Base-by-base conservation (phyloP, 2,888 invertebrate species). In the Orthonychiurus folsomi region DNA sequence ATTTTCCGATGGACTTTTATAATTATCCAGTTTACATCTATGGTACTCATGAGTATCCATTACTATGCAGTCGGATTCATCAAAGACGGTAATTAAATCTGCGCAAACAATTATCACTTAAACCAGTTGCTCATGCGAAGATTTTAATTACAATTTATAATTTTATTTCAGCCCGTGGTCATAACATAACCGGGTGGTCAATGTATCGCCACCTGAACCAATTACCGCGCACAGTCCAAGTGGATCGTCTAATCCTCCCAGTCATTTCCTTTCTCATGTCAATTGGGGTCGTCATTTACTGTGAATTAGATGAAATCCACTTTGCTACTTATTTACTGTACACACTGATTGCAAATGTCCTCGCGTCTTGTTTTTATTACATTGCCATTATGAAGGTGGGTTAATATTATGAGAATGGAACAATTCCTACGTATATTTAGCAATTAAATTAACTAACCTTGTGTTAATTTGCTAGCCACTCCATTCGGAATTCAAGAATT, bases 321-420 rank as follows among this genome's bases (percentile, higher is more conserved):
- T 88, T 93, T 77, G 89, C 89, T 0, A 85, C 87, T 0, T 89
- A 87, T 73, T 80, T 93, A 2, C 80, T 93, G 3, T 83, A 84
- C 2, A 83, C 93, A 26, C 84, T 93, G 71, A 86, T 93, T 81
- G 84, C 85, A 5, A 93, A 93, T 78, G 84, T 92, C 25, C 79
- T 90, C 64, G 80, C 92, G 5, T 91, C 92, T 77, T 84, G 85
- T 18, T 76, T 84, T 60, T 90, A 89, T 77, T 93, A 93, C 76
- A 84, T 91, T 55, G 66, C 64, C 1, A 76, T 83, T 3, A 89
- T 91, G 88, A 93, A 93, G 82, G 86, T 86, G 78, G 74, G 75
- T 52, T 20, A 52, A 21, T 52, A n/a, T 52, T 9, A 37, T n/a
- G n/a, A n/a, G n/a, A n/a, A n/a, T n/a, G n/a, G n/a, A n/a, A n/a